Evolutionary conservation across 2,797 vertebrate genomes (phyloP).

Genomic region (Trichosurus vulpecula): DNA sequence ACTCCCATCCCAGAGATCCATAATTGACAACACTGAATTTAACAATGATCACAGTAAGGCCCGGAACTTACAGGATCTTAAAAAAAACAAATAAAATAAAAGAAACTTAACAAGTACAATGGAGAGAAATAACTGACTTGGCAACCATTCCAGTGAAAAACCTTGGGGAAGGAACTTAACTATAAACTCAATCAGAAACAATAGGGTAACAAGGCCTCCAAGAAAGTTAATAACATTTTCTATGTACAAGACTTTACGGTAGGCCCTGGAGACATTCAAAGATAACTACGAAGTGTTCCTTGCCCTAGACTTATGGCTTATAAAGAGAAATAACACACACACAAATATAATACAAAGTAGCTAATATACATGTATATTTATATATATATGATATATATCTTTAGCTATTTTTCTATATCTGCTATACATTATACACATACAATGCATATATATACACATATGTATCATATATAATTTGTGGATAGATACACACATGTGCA

Average conservation of each 20-base stretch:
- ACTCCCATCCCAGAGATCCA: background rate
- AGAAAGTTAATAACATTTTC: background rate
- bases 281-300: background rate
- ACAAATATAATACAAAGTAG: background rate
- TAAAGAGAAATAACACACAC: background rate
- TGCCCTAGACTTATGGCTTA: background rate
- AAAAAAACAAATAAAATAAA: background rate
- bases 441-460: background rate
- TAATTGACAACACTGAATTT: background rate
- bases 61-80: background rate
- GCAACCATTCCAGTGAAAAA: background rate
- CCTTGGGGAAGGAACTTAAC: background rate
- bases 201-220: background rate
- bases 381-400: too few species aligned
- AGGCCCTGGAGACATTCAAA: background rate
- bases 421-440: background rate
- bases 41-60: background rate
- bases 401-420: background rate
- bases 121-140: background rate
- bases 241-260: background rate
- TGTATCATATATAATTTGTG: background rate
- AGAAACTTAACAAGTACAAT: background rate
- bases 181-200: background rate
- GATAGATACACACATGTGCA: too few species aligned
- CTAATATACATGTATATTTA: background rate